These are phyloP conservation scores for Coenonympha arcania DNA, from an alignment of 2,888 invertebrate genomes.

Conservation along the genomic window DNA sequence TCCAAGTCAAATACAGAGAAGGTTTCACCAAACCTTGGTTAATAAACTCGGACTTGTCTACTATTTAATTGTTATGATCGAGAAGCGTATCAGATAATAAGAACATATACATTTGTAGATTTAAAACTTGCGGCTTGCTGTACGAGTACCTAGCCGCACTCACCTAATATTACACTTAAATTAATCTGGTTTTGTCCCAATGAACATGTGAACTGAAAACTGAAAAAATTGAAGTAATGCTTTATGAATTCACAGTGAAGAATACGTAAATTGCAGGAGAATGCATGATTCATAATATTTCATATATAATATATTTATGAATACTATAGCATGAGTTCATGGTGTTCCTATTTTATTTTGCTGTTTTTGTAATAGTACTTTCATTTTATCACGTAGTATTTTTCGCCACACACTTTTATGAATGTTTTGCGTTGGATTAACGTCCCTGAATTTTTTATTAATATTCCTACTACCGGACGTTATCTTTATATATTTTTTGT, in stretches of 20 bases:
- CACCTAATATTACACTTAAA: no score
- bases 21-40: no score
- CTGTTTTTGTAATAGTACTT: not conserved
- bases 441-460: slow-evolving; percentile 13
- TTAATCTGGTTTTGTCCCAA: no score
- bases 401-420: slow-evolving; percentile 7
- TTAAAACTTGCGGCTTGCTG: no score
- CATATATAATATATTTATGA: not conserved
- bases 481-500: slow-evolving; percentile 3
- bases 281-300: slow-evolving; percentile 1
- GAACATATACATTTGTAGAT: no score
- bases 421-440: slow-evolving; percentile 8
- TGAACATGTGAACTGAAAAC: not conserved
- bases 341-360: not conserved
- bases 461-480: slow-evolving; percentile 9
- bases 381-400: slow-evolving; percentile 10
- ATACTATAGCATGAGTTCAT: slow-evolving; percentile 1
- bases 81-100: no score
- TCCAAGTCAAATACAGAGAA: no score
- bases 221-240: not conserved
- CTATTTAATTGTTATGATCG: no score
- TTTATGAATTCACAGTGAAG: not conserved
- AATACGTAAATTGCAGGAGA: not conserved
- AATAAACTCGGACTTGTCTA: no score
- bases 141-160: no score